Percentiles rank a stretch among this genome's conserved stretches.
These are phyloP conservation scores for Gobius niger DNA, from an alignment of 2,113 vertebrate species.

Conservation along the genomic window DNA sequence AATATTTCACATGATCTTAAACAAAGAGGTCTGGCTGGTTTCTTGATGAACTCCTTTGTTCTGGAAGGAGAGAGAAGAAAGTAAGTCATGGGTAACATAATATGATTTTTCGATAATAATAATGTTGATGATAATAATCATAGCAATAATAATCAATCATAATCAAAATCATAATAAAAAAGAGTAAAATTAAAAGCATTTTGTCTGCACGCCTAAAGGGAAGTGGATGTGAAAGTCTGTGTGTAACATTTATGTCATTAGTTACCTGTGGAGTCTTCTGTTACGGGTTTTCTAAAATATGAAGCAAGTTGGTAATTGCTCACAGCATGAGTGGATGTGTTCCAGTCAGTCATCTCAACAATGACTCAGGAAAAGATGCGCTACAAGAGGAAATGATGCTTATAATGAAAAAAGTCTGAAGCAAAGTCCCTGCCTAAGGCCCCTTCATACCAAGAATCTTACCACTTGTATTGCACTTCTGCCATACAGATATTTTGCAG, in stretches of 20 bases:
- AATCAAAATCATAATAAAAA: no score
- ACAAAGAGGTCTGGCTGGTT: neutral
- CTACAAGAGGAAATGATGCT: neutral
- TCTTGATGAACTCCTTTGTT: conserved; percentile 2
- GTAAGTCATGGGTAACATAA: conserved; percentile 16
- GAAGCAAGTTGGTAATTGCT: neutral
- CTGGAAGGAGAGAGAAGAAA: neutral
- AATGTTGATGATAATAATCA: no score
- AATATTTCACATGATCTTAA: conserved; percentile 12
- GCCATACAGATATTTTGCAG: no score
- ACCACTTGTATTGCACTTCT: no score
- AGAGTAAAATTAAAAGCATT: neutral
- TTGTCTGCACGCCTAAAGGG: neutral
- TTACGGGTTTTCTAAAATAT: neutral
- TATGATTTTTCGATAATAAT: no score
- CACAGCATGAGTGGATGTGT: neutral
- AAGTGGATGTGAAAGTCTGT: neutral
- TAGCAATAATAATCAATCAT: no score
- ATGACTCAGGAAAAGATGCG: neutral
- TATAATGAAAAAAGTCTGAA: neutral
- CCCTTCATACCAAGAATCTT: no score
- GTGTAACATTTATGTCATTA: neutral
- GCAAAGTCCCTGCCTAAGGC: neutral
- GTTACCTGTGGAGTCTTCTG: neutral
- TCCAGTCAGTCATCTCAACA: neutral